Base-by-base conservation (phyloP, 2,113 vertebrate species). In the Gambusia holbrooki region DNA sequence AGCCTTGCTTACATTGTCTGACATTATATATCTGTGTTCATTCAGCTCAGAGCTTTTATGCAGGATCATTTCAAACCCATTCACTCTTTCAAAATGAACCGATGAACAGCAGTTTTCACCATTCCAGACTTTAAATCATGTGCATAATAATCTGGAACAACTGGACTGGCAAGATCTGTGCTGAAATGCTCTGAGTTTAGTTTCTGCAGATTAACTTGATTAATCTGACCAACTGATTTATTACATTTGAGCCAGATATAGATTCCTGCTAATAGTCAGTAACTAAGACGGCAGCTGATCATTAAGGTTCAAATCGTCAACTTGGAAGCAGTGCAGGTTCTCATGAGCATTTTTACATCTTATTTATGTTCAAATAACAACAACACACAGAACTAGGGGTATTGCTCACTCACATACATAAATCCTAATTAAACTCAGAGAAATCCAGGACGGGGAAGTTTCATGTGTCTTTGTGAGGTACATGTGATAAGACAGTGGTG, bases 401-500 rank as follows among this genome's bases (percentile, higher is more conserved):
- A n/a, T 58, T n/a, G 9, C 66, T 84, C 4, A 40, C 66, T 54
- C 67, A 54, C 29, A 58, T 15, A n/a, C 35, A 33, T 69, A 73
- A 77, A 78, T 66, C 71, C 75, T 76, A 71, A 66, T n/a, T n/a
- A 73, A 75, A 61, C 28, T 28, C 14, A 68, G 9, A 37, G 51
- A 72, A 27, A 1, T 45, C 35, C 51, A 7, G 73, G 8, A 66
- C 65, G n/a, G 45, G 14, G n/a, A 25, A 35, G 28, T 72, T 74
- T 70, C 1, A 17, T 35, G 75, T 15, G 78, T 2, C 22, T 65
- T 62, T 60, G 37, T 65, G 68, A 83, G 29, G 33, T 80, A 76
- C n/a, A 73, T 71, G 25, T 62, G 33, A 71, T 13, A 37, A 28
- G 73, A 66, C 64, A 8, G 5, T 22, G 37, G 27, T 51, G 37